These are phyloP conservation scores for Apis cerana DNA, from an alignment of 1,140 invertebrate genomes.

Conservation along the genomic window DNA sequence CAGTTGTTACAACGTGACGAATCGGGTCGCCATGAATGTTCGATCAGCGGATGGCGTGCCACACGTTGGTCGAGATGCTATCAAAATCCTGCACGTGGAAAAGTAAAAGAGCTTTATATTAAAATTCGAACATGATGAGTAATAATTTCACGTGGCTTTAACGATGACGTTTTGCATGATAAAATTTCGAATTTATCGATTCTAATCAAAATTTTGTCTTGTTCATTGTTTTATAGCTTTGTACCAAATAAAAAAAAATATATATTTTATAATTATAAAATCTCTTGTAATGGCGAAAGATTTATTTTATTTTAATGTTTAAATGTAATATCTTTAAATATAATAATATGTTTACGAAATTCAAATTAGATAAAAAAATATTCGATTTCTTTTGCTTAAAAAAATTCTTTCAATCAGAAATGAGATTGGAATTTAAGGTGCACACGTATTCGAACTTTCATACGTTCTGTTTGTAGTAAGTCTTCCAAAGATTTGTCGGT, in stretches of 20 bases:
- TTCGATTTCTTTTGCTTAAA: not conserved
- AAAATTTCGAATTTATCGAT: too few relatives aligned
- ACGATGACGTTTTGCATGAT: too few relatives aligned
- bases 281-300: too few relatives aligned
- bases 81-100: conserved; percentile 25
- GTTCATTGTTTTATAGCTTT: too few relatives aligned
- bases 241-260: too few relatives aligned
- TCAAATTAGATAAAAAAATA: not conserved
- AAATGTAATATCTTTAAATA: too few relatives aligned
- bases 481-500: conserved; percentile 13
- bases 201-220: not conserved
- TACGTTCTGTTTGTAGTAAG: not conserved
- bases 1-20: conserved; percentile 48
- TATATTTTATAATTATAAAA: too few relatives aligned
- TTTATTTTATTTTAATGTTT: too few relatives aligned
- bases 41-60: conserved; percentile 60
- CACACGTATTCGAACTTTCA: conserved; percentile 1
- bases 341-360: too few relatives aligned
- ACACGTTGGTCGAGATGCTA: conserved; percentile 49
- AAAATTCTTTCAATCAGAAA: not conserved
- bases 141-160: conserved; percentile 2
- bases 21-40: conserved; percentile 49
- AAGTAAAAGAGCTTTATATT: conserved; percentile 7
- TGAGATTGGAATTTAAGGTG: conserved; percentile 28
- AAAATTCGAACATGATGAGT: not conserved